phyloP scores from a whole-genome alignment of 2,888 invertebrate genomes.

The Dicycla oo region DNA sequence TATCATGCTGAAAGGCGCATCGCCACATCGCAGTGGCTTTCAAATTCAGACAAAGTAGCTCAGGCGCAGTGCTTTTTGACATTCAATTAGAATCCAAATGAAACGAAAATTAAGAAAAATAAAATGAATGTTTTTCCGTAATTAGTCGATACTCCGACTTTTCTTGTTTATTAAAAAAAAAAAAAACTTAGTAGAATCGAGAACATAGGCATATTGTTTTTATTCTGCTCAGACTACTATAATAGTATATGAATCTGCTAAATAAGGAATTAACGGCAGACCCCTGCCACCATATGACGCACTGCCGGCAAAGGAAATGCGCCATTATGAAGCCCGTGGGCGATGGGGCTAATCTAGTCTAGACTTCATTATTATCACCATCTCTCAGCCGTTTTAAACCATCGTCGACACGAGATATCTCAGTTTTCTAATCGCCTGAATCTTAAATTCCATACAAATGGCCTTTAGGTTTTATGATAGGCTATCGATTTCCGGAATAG shows the following conservation, averaged over 20 bases:
- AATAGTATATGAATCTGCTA: too few relatives aligned
- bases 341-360: slow-evolving; percentile 43
- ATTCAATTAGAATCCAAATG: neutral
- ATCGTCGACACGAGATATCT: neutral
- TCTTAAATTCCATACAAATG: neutral
- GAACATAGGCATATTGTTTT: neutral
- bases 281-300: slow-evolving; percentile 26
- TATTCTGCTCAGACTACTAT: too few relatives aligned
- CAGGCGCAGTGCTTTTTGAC: neutral
- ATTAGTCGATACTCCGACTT: neutral
- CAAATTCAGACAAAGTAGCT: slow-evolving; percentile 16
- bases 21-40: slow-evolving; percentile 15
- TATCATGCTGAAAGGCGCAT: slow-evolving; percentile 23
- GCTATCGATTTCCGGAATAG: neutral
- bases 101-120: neutral
- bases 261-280: slow-evolving; percentile 17
- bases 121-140: neutral
- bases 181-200: neutral
- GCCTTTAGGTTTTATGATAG: neutral
- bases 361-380: slow-evolving; percentile 31
- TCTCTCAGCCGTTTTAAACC: neutral
- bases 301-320: slow-evolving; percentile 41
- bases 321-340: slow-evolving; percentile 46
- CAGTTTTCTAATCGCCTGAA: neutral
- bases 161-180: neutral